Conservation (phyloP, 2,113 vertebrate genomes). For the Vombatus ursinus region DNA sequence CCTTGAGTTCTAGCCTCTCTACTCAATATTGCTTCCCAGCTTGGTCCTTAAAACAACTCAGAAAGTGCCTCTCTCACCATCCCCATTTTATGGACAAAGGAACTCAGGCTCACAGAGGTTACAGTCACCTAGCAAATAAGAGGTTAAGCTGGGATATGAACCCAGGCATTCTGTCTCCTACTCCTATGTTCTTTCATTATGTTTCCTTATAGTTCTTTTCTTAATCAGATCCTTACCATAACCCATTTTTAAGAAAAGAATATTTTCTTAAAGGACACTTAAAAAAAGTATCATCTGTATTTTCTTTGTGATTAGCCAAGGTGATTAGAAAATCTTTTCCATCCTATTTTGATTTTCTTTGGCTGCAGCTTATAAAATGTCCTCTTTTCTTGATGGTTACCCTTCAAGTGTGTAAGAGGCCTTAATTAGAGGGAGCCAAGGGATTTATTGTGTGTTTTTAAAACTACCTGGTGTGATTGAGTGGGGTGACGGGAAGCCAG, state of each 20-base stretch:
- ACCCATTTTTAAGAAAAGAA: slow-evolving; percentile 34
- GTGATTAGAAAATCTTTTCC: slow-evolving; percentile 67
- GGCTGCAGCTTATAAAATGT: slow-evolving; percentile 66
- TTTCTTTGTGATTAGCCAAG: slow-evolving; percentile 68
- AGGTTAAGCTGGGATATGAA: background rate
- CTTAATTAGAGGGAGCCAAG: slow-evolving; percentile 53
- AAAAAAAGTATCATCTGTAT: slow-evolving; percentile 21
- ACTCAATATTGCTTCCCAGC: background rate
- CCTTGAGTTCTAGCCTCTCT: background rate
- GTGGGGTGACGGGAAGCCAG: slow-evolving; percentile 21
- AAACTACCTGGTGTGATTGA: slow-evolving; percentile 35
- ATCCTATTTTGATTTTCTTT: slow-evolving; percentile 73
- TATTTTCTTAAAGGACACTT: slow-evolving; percentile 36
- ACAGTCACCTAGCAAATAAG: background rate
- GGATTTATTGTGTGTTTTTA: slow-evolving; percentile 52
- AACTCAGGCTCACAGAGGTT: background rate
- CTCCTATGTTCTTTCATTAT: background rate
- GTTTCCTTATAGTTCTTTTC: background rate
- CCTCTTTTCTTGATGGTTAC: slow-evolving; percentile 68
- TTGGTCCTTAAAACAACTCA: background rate
- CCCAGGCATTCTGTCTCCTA: background rate
- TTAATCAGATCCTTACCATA: slow-evolving; percentile 32
- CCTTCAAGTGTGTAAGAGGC: slow-evolving; percentile 50
- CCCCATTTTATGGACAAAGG: background rate
- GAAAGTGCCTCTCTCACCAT: background rate